Conservation (phyloP, 2,888 invertebrate genomes). For the Drosophila histrio region DNA sequence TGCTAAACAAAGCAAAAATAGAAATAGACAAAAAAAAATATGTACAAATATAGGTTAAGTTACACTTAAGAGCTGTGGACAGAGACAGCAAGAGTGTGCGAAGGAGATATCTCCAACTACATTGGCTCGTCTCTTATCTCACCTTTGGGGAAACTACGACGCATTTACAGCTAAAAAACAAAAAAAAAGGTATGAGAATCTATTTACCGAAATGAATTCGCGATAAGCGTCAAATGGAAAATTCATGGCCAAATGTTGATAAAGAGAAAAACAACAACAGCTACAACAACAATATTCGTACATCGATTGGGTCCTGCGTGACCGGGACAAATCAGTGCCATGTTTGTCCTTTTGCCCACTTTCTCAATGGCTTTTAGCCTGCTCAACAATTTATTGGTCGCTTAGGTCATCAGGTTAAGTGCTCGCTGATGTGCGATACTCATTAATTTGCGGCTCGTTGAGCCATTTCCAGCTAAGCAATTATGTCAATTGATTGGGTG, state of each 20-base stretch:
- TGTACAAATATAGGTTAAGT: conserved; percentile 11
- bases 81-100: not conserved
- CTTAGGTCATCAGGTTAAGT: conserved; percentile 68
- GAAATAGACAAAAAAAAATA: conserved; percentile 21
- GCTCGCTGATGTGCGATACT: conserved; percentile 42
- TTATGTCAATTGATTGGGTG: conserved; percentile 35
- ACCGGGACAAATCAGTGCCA: conserved; percentile 58
- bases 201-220: conserved; percentile 57
- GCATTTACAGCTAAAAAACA: conserved; percentile 14
- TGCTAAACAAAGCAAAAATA: conserved; percentile 49
- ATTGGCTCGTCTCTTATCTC: conserved; percentile 18
- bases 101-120: not conserved
- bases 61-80: conserved; percentile 19
- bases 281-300: no score
- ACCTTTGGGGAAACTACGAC: conserved; percentile 21
- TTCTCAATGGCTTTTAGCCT: conserved; percentile 32
- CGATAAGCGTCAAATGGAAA: conserved; percentile 57
- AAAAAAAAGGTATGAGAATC: conserved; percentile 1
- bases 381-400: conserved; percentile 29
- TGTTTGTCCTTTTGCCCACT: no score
- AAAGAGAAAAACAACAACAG: conserved; percentile 10
- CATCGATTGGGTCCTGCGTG: conserved; percentile 61
- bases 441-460: conserved; percentile 22
- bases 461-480: not conserved
- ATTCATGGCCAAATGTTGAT: conserved; percentile 35